Evolutionary conservation across 2,888 invertebrate species (phyloP).

Genomic region (Malachius bipustulatus): DNA sequence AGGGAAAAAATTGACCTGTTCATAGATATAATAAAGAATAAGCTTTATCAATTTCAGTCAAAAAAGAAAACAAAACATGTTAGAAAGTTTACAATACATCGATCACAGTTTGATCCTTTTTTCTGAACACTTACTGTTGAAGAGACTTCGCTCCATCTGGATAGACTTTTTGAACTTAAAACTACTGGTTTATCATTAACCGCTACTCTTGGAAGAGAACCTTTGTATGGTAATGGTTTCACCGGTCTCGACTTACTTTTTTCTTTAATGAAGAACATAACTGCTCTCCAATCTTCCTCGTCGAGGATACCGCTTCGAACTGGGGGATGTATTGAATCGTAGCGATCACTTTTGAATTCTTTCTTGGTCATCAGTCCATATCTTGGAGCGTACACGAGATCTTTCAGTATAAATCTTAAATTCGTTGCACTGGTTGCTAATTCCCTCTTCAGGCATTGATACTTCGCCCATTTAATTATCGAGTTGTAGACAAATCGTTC

Average conservation of each 20-base stretch:
- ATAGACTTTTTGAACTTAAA: conserved; percentile 24
- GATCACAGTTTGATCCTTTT: conserved; percentile 26
- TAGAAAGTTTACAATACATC: conserved; percentile 31
- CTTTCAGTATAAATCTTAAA: conserved; percentile 39
- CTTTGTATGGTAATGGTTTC: conserved; percentile 28
- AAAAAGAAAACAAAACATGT: conserved; percentile 35
- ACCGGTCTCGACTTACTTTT: conserved; percentile 27
- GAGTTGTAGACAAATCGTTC: conserved; percentile 52
- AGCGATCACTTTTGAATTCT: conserved; percentile 40
- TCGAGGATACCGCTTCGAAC: conserved; percentile 43
- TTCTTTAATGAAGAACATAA: conserved; percentile 30
- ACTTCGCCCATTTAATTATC: conserved; percentile 48
- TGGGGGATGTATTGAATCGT: conserved; percentile 33
- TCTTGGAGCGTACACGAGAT: conserved; percentile 31
- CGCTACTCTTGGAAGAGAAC: conserved; percentile 24
- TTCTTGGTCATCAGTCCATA: conserved; percentile 54
- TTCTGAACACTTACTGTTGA: conserved; percentile 17
- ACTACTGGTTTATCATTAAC: conserved; percentile 24
- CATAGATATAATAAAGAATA: too few relatives aligned
- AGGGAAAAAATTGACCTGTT: too few relatives aligned
- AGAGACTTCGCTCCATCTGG: conserved; percentile 15
- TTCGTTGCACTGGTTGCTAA: conserved; percentile 41
- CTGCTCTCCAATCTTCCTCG: conserved; percentile 38
- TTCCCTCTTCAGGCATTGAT: conserved; percentile 44
- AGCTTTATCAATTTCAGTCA: too few relatives aligned